A percentile compares a stretch with the other conserved stretches of the same genome.
phyloP scores from a whole-genome alignment of 2,797 vertebrate species.

The Orientallactaga sibirica region DNA sequence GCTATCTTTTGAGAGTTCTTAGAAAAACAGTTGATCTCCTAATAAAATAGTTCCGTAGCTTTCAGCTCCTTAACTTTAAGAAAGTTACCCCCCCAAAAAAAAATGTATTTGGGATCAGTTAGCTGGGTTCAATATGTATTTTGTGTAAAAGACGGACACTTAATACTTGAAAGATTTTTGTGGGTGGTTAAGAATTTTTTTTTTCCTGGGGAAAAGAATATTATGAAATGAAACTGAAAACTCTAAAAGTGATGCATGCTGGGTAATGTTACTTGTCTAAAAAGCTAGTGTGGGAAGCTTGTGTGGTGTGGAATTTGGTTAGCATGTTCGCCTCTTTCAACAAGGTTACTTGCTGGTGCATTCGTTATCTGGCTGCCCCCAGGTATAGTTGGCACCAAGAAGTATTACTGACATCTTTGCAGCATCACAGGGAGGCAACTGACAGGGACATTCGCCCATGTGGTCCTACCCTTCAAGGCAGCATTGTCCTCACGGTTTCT shows the following conservation, averaged over 20 bases:
- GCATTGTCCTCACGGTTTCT: neutral
- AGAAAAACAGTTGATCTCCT: slow-evolving; percentile 46
- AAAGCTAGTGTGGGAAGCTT: neutral
- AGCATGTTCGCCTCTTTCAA: neutral
- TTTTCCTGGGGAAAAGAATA: slow-evolving; percentile 13
- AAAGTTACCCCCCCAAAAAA: neutral
- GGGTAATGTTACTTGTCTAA: neutral
- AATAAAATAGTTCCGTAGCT: slow-evolving; percentile 29
- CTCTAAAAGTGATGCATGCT: neutral
- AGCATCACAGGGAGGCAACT: neutral
- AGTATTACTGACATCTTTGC: neutral
- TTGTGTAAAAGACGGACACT: slow-evolving; percentile 1
- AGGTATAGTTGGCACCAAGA: neutral
- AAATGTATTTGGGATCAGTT: slow-evolving; percentile 29
- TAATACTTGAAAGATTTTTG: neutral
- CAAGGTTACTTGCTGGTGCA: neutral
- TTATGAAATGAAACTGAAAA: slow-evolving; percentile 45
- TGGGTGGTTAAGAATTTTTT: neutral
- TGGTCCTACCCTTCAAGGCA: neutral
- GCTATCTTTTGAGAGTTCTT: slow-evolving; percentile 11
- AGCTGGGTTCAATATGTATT: neutral
- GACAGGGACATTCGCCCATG: neutral
- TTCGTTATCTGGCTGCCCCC: neutral
- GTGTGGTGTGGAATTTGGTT: neutral
- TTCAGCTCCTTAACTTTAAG: slow-evolving; percentile 45